Base-by-base conservation (phyloP, 2,888 invertebrate species). In the Ethmia dodecea region DNA sequence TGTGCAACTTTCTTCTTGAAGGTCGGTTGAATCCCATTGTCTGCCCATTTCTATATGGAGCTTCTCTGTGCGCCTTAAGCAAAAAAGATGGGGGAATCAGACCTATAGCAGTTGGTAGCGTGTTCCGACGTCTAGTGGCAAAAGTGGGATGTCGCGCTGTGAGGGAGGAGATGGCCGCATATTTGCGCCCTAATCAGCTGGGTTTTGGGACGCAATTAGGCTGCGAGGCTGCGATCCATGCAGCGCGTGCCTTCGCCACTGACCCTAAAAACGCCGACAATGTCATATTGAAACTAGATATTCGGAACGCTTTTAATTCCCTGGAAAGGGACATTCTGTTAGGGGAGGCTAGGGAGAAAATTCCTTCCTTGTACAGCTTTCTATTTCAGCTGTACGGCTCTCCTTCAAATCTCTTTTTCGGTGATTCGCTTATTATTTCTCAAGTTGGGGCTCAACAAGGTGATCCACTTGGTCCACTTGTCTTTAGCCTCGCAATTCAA, bases 281-380 rank as follows among this genome's bases (percentile, higher is more conserved):
- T 14, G 26, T 35, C n/a, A 16, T 35, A 5, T 9, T 31, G 1
- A 35, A 35, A n/a, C 3, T 35, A 13, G 35, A 35, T 10, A 18
- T 35, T 3, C 15, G 10, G 9, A 35, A 35, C n/a, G 35, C 35
- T 1, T 35, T 35, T 14, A 35, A 35, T 10, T 18, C 15, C 5
- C 15, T 36, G 1, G 36, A 36, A 5, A 36, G 34, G 16, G 34
- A 29, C 24, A 13, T 11, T 1, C 6, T 35, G 1, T 12, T 35
- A 16, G 12, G 11, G 1, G 25, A 25, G 5, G 24, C 16, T 1
- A 2, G 9, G 3, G 16, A 24, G 1, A 5, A 15, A 20, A 24
- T 29, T 15, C 29, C 34, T 2, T 11, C 15, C 5, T 5, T 29
- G 1, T 29, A 15, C 10, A 14, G 10, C 2, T 35, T 24, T 9